These are phyloP conservation scores for Gari tellinella DNA, from an alignment of 2,888 invertebrate species.

Conservation along the genomic window DNA sequence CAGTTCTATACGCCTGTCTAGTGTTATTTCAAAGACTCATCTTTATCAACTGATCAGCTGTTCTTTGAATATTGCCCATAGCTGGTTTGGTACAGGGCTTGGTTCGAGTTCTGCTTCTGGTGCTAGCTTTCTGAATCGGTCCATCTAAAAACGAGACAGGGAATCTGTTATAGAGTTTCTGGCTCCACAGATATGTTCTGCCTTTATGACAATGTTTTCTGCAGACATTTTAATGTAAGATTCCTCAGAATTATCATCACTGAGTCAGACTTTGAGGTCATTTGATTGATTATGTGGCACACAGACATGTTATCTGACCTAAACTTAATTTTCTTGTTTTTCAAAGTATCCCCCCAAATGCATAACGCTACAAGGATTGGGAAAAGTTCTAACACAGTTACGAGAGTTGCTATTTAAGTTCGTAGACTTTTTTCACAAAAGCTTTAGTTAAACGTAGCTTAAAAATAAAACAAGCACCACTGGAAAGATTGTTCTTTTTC, in stretches of 20 bases:
- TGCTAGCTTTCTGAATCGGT: not conserved
- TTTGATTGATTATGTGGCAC: slow-evolving; percentile 26
- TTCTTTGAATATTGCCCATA: slow-evolving; percentile 18
- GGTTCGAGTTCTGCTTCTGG: slow-evolving; percentile 8
- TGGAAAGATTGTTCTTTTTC: no score
- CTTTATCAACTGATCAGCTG: slow-evolving; percentile 16
- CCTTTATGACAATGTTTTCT: slow-evolving; percentile 19
- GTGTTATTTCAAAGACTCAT: slow-evolving; percentile 18
- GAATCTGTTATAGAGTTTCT: no score
- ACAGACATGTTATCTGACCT: slow-evolving; percentile 38
- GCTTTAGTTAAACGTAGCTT: no score
- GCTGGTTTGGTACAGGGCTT: not conserved
- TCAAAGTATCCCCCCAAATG: slow-evolving; percentile 22
- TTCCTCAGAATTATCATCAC: slow-evolving; percentile 27
- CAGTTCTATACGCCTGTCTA: no score
- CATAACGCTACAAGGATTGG: slow-evolving; percentile 17
- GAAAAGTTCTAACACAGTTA: slow-evolving; percentile 29
- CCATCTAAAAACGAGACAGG: no score
- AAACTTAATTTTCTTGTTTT: slow-evolving; percentile 29
- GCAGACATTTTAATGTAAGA: slow-evolving; percentile 22
- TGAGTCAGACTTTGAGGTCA: slow-evolving; percentile 30
- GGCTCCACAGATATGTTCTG: slow-evolving; percentile 14
- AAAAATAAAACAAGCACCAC: no score
- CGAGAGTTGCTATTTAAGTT: no score
- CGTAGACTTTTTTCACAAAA: no score